Evolutionary conservation across 2,888 invertebrate genomes (phyloP).

Genomic region (Muscina levida): DNA sequence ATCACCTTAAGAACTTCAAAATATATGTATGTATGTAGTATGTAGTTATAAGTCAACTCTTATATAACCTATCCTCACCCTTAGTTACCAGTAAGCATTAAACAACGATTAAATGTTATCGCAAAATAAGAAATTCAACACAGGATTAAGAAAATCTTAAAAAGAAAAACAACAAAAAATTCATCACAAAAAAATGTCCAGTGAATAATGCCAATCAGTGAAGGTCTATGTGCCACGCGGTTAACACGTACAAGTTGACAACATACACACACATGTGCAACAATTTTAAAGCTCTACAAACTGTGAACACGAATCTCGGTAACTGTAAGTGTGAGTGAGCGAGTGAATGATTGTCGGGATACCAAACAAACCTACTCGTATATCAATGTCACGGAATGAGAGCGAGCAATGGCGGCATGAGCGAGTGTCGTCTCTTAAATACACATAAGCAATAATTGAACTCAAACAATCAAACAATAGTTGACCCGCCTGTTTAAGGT

Average conservation of each 20-base stretch:
- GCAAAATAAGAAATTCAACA: neutral
- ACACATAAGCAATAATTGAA: slow-evolving; percentile 42
- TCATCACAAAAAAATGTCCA: slow-evolving; percentile 11
- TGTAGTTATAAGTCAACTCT: neutral
- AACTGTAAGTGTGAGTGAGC: slow-evolving; percentile 7
- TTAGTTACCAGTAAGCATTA: neutral
- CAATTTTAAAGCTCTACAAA: slow-evolving; percentile 1
- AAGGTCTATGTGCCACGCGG: neutral
- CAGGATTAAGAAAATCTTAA: neutral
- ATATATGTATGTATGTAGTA: neutral
- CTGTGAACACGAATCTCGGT: slow-evolving; percentile 2
- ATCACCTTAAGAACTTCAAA: neutral
- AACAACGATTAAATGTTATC: neutral
- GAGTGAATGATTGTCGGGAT: slow-evolving; percentile 29
- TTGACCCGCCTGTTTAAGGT: neutral
- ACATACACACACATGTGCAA: neutral
- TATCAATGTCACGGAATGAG: slow-evolving; percentile 6
- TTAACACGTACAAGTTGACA: neutral
- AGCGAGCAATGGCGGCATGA: neutral
- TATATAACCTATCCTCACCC: neutral
- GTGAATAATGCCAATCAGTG: slow-evolving; percentile 47
- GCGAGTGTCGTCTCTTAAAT: slow-evolving; percentile 18
- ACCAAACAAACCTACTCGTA: neutral
- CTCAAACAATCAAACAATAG: slow-evolving; percentile 32
- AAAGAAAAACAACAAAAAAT: slow-evolving; percentile 1